A percentile compares a stretch with the other conserved stretches of the same genome.
These are phyloP conservation scores for Trachymyrmex septentrionalis DNA, from an alignment of 1,140 invertebrate genomes.

Conservation along the genomic window DNA sequence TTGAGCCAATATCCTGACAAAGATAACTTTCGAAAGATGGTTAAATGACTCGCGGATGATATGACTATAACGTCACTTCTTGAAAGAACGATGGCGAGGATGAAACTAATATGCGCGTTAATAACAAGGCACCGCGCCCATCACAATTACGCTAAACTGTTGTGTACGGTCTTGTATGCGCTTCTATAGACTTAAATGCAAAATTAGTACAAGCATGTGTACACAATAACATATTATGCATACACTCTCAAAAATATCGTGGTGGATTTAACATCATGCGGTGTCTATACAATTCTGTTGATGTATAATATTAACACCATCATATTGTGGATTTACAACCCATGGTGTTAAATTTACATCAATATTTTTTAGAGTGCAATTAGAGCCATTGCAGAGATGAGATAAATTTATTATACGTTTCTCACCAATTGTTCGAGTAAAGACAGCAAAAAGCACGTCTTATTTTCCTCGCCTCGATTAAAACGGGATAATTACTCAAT, in stretches of 20 bases:
- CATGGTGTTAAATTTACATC: no score
- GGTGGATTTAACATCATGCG: no score
- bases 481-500: conserved; percentile 20
- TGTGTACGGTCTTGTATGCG: neutral
- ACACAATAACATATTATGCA: conserved; percentile 11
- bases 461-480: neutral
- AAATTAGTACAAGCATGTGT: neutral
- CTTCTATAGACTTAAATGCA: conserved; percentile 40
- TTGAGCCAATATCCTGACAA: conserved; percentile 69
- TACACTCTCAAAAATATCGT: no score
- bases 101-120: conserved; percentile 45
- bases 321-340: no score
- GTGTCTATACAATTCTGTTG: no score
- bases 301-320: no score
- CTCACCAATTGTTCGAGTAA: neutral
- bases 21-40: conserved; percentile 52
- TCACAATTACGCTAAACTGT: conserved; percentile 42
- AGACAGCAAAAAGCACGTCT: neutral
- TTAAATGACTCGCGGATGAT: conserved; percentile 55
- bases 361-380: neutral
- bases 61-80: neutral
- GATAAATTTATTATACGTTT: conserved; percentile 3
- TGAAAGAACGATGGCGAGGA: conserved; percentile 24
- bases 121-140: conserved; percentile 2
- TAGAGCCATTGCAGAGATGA: neutral